phyloP scores from a whole-genome alignment of 2,888 invertebrate genomes.

The Empis livida region DNA sequence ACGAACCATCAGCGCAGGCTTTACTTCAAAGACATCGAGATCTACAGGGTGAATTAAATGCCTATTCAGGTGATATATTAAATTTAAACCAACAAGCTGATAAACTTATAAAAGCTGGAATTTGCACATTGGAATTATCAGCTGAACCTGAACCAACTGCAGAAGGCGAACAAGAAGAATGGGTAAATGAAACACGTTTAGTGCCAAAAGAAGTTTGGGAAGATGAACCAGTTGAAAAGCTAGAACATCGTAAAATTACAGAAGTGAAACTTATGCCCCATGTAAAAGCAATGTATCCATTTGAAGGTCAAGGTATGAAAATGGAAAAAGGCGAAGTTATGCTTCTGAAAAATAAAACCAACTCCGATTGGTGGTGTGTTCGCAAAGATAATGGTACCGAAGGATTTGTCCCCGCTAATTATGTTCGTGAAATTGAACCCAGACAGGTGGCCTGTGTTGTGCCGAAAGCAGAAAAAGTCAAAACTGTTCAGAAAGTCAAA shows the following conservation, averaged over 20 bases:
- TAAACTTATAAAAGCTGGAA: conserved; percentile 60
- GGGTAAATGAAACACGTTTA: conserved; percentile 64
- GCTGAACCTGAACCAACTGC: conserved; percentile 49
- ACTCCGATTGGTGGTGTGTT: conserved; percentile 99
- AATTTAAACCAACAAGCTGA: conserved; percentile 69
- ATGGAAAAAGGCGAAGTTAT: conserved; percentile 84
- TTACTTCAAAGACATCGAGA: conserved; percentile 75
- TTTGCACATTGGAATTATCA: conserved; percentile 43
- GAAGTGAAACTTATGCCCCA: conserved; percentile 82
- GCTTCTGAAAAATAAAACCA: conserved; percentile 87
- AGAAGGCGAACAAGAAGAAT: conserved; percentile 54
- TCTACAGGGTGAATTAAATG: conserved; percentile 75
- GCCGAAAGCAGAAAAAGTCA: conserved; percentile 71
- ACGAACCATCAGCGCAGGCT: conserved; percentile 84
- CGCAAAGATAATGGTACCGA: conserved; percentile 81
- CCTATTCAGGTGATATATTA: conserved; percentile 76
- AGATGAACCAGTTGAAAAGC: conserved; percentile 74
- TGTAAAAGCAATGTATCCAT: conserved; percentile 76
- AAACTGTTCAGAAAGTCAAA: conserved; percentile 72
- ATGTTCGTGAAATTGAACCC: conserved; percentile 84
- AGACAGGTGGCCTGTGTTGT: conserved; percentile 71
- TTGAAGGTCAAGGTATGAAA: conserved; percentile 83
- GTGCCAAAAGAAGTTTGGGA: conserved; percentile 89
- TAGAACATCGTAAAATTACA: conserved; percentile 73
- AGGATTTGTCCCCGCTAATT: conserved; percentile 96